These are phyloP conservation scores for Papilio demoleus DNA, from an alignment of 2,888 invertebrate species.

Conservation along the genomic window DNA sequence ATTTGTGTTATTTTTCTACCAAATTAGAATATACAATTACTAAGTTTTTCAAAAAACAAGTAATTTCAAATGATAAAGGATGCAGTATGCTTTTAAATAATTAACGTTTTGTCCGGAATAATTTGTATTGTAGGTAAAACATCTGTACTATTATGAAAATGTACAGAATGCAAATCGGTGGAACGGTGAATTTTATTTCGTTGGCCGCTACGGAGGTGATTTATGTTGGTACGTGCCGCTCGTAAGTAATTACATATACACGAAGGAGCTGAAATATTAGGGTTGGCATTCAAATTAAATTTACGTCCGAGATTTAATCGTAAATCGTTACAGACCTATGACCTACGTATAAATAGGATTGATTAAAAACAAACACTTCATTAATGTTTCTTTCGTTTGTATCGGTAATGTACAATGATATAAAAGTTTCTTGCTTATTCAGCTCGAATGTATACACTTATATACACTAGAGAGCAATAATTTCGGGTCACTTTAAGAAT, in stretches of 20 bases:
- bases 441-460: too few relatives aligned
- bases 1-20: neutral
- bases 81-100: too few relatives aligned
- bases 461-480: too few relatives aligned
- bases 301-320: constrained; percentile 18
- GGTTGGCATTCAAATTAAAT: constrained; percentile 31
- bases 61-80: too few relatives aligned
- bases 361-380: too few relatives aligned
- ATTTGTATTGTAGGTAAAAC: constrained; percentile 6
- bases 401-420: too few relatives aligned
- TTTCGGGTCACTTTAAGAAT: too few relatives aligned
- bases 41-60: neutral
- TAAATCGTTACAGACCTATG: constrained; percentile 13
- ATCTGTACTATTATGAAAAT: constrained; percentile 25
- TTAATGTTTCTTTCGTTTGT: too few relatives aligned
- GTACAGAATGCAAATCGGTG: constrained; percentile 33
- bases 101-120: too few relatives aligned
- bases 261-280: constrained; percentile 38
- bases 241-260: constrained; percentile 40
- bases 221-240: constrained; percentile 39
- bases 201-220: constrained; percentile 36
- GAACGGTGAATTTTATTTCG: constrained; percentile 40
- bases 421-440: too few relatives aligned
- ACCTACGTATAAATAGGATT: too few relatives aligned
- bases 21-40: neutral